Evolutionary conservation across 1,140 invertebrate species (phyloP).

Genomic region (Dendroctonus ponderosae): DNA sequence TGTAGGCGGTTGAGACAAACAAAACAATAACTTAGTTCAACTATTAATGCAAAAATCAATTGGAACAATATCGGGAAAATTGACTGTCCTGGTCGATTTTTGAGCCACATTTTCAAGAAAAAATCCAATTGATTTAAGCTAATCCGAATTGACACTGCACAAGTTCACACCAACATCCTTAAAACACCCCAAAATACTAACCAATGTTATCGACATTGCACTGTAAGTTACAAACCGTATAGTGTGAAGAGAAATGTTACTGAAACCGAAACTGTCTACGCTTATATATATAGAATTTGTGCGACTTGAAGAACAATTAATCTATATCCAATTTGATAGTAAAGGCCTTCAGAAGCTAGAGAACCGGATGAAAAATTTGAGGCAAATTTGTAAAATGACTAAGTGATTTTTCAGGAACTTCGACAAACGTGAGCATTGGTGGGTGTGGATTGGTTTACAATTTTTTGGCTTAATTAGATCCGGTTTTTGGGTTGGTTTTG

Average conservation of each 20-base stretch:
- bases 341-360: conserved; percentile 27
- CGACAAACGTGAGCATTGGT: background rate
- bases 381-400: conserved; percentile 28
- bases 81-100: no score
- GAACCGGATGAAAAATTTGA: conserved; percentile 31
- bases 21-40: no score
- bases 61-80: no score
- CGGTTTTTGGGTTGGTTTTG: conserved; percentile 14
- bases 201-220: conserved; percentile 28
- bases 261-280: conserved; percentile 13
- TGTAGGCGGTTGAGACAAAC: no score
- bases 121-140: no score
- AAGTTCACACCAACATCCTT: background rate
- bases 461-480: conserved; percentile 16
- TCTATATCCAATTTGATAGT: conserved; percentile 22
- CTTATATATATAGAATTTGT: conserved; percentile 26
- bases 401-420: conserved; percentile 13
- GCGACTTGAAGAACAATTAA: conserved; percentile 9
- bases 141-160: background rate
- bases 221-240: conserved; percentile 18
- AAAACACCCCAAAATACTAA: conserved; percentile 20
- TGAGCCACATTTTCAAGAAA: no score
- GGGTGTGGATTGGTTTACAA: conserved; percentile 8
- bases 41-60: no score
- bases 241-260: conserved; percentile 27